Percentiles rank a stretch among this genome's conserved stretches.
Evolutionary conservation across 1,140 invertebrate species (phyloP).

Genomic region (Zeugodacus cucurbitae): DNA sequence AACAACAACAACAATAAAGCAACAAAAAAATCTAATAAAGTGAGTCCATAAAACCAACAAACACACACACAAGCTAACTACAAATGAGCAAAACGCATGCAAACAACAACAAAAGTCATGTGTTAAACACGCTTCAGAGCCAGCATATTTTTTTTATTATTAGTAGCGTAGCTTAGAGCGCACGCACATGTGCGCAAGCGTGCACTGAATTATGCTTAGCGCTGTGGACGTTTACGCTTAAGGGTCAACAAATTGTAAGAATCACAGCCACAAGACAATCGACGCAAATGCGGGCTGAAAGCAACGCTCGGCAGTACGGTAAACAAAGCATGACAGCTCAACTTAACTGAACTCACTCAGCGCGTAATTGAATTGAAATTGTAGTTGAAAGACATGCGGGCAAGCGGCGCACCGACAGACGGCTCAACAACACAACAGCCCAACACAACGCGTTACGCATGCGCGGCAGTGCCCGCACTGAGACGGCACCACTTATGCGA

Average conservation of each 20-base stretch:
- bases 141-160: neutral
- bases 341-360: slow-evolving; percentile 34
- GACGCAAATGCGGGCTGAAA: neutral
- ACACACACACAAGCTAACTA: neutral
- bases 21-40: neutral
- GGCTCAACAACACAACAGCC: no score
- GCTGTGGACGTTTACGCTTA: neutral
- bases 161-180: neutral
- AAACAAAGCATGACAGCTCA: slow-evolving; percentile 19
- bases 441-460: neutral
- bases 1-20: neutral
- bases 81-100: neutral
- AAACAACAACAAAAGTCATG: neutral
- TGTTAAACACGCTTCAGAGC: neutral
- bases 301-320: neutral
- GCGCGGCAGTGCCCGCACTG: neutral
- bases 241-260: slow-evolving; percentile 30
- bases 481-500: neutral
- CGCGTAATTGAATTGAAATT: slow-evolving; percentile 13
- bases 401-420: neutral
- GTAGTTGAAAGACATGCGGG: slow-evolving; percentile 7
- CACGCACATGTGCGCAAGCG: neutral
- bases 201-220: neutral
- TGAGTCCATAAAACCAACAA: neutral
- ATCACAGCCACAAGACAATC: slow-evolving; percentile 4